These are phyloP conservation scores for Jordanella pulchra DNA, from an alignment of 2,797 vertebrate species.

Conservation along the genomic window DNA sequence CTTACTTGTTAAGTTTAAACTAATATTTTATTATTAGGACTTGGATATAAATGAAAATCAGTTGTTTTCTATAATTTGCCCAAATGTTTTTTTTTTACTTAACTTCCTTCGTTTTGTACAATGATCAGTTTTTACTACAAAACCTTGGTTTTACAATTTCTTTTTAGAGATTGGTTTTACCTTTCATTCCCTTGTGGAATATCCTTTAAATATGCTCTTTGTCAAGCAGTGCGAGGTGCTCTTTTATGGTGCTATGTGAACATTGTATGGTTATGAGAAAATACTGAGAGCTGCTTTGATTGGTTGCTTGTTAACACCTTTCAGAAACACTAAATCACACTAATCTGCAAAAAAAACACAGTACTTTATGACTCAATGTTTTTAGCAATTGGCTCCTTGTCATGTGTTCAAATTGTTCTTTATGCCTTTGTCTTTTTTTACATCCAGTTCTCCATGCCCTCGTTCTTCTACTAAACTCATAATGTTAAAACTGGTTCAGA, in stretches of 20 bases:
- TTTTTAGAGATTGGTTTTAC: constrained; percentile 16
- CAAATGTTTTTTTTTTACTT: constrained; percentile 9
- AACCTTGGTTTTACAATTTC: not conserved
- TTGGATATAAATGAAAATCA: constrained; percentile 4
- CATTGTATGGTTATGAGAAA: constrained; percentile 67
- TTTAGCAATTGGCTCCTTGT: constrained; percentile 60
- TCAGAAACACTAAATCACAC: constrained; percentile 34
- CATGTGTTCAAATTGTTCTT: constrained; percentile 77
- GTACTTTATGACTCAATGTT: too few relatives aligned
- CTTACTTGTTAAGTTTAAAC: not conserved
- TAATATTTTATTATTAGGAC: not conserved
- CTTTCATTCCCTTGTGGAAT: constrained; percentile 20
- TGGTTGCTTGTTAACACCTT: constrained; percentile 45
- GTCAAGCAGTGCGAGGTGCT: constrained; percentile 81
- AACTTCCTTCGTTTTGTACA: constrained; percentile 2
- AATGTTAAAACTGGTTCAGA: constrained; percentile 90
- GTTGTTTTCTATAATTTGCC: constrained; percentile 5
- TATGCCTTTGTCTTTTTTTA: constrained; percentile 83
- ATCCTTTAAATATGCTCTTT: constrained; percentile 24
- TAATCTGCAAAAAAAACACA: constrained; percentile 31
- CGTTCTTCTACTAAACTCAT: constrained; percentile 90
- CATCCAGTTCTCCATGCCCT: constrained; percentile 88
- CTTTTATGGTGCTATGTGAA: constrained; percentile 81
- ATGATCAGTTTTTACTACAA: not conserved
- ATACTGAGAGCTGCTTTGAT: constrained; percentile 60